phyloP scores from a whole-genome alignment of 2,888 invertebrate genomes.

The Agrochola litura region DNA sequence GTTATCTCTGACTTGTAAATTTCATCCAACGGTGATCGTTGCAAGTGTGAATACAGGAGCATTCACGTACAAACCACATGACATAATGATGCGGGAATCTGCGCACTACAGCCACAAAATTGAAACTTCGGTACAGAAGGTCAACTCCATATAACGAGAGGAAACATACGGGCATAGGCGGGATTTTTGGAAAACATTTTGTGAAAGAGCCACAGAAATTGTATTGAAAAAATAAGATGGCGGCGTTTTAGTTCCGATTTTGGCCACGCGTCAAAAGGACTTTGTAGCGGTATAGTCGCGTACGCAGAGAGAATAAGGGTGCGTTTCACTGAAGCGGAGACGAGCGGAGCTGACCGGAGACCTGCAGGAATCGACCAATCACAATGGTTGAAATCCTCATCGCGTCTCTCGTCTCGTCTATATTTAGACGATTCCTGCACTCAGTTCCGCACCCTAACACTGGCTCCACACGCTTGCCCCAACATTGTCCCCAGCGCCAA shows the following conservation, averaged over 20 bases:
- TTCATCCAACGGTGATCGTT: conserved; percentile 42
- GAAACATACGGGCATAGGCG: background rate
- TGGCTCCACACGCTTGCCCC: too few relatives aligned
- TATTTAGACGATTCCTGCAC: too few relatives aligned
- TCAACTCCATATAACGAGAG: too few relatives aligned
- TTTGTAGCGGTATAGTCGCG: background rate
- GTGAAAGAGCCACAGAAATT: background rate
- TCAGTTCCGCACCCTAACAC: too few relatives aligned
- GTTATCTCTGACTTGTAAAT: conserved; percentile 40
- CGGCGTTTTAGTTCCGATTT: background rate
- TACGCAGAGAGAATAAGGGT: background rate
- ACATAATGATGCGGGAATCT: conserved; percentile 54
- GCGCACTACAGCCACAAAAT: conserved; percentile 5
- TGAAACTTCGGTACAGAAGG: background rate
- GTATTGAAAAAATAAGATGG: background rate
- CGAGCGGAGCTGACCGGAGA: too few relatives aligned
- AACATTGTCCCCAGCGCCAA: too few relatives aligned
- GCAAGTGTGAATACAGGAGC: conserved; percentile 43
- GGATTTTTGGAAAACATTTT: background rate
- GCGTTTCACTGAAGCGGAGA: too few relatives aligned
- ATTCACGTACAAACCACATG: conserved; percentile 29
- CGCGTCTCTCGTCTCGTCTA: too few relatives aligned
- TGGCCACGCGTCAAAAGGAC: background rate
- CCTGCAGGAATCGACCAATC: too few relatives aligned
- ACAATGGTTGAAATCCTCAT: too few relatives aligned